Conservation (phyloP, 2,113 vertebrate species). For the Elephas maximus region DNA sequence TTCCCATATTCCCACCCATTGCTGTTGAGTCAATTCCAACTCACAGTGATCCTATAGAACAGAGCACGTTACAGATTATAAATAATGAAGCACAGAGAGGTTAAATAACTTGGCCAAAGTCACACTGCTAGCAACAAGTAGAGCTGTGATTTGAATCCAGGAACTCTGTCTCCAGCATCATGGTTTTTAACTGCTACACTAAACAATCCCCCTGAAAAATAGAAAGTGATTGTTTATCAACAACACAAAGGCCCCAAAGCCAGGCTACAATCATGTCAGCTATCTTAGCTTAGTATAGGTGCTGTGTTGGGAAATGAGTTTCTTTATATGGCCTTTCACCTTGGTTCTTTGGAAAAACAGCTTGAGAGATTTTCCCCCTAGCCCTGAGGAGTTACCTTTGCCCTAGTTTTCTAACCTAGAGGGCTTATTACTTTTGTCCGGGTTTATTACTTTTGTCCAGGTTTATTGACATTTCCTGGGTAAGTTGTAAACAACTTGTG, state of each 20-base stretch:
- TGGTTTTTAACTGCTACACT: background rate
- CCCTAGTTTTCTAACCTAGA: background rate
- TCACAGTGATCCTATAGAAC: background rate
- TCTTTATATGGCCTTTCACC: background rate
- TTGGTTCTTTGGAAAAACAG: background rate
- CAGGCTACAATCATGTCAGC: background rate
- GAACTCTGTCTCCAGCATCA: background rate
- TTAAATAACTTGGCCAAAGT: background rate
- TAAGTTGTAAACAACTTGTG: background rate
- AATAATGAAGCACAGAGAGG: background rate
- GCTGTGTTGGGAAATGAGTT: background rate
- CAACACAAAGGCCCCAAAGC: background rate
- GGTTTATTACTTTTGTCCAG: background rate
- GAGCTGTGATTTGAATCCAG: background rate
- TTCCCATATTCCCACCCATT: background rate
- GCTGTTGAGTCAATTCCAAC: background rate
- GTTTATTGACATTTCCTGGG: background rate
- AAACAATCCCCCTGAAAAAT: background rate
- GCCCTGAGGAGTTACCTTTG: background rate
- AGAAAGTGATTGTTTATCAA: background rate
- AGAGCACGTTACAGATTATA: background rate
- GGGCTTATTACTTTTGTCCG: background rate
- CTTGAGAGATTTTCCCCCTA: background rate
- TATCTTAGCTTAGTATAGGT: background rate
- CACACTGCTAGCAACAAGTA: background rate